These are phyloP conservation scores for Nothocercus julius DNA, from an alignment of 2,113 vertebrate genomes.

Conservation along the genomic window DNA sequence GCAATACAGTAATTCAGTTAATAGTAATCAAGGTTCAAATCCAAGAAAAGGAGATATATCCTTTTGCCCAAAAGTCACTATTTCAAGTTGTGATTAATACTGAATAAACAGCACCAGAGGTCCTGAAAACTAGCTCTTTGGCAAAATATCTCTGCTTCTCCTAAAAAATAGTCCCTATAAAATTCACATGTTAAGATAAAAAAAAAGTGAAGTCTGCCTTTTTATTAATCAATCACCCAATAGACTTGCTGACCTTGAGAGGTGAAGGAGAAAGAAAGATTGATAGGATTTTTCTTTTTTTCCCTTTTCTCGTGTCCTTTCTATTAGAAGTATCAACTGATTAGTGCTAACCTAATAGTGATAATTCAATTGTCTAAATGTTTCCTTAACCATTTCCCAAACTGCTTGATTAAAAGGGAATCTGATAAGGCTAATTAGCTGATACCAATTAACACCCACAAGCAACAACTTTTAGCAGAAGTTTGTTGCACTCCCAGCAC, in stretches of 20 bases:
- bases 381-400: not conserved
- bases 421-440: not conserved
- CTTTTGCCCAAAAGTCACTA: not conserved
- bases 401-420: not conserved
- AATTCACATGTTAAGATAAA: not conserved
- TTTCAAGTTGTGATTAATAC: not conserved
- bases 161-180: not conserved
- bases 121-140: not conserved
- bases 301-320: not conserved
- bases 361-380: not conserved
- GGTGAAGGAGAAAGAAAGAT: not conserved
- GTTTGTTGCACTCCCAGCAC: fast-evolving
- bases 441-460: not conserved
- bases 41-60: not conserved
- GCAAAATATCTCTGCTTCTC: not conserved
- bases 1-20: not conserved
- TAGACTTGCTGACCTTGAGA: not conserved
- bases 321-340: not conserved
- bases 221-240: not conserved
- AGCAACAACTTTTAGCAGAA: fast-evolving
- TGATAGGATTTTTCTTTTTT: not conserved
- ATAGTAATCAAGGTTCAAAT: not conserved
- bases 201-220: not conserved
- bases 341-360: not conserved
- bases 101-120: not conserved